phyloP scores from a whole-genome alignment of 1,140 invertebrate genomes.

The Idris sp. region DNA sequence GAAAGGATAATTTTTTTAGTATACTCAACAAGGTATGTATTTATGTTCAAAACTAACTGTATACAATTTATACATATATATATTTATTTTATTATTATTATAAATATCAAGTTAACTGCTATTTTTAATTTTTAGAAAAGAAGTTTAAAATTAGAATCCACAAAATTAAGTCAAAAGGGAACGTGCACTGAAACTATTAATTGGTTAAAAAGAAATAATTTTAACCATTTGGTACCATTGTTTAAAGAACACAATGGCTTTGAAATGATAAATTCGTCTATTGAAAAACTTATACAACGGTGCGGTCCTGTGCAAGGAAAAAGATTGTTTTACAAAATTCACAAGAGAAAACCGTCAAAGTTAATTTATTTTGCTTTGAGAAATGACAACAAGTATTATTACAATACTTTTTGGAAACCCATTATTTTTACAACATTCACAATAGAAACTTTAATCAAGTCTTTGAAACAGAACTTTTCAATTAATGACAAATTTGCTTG shows the following conservation, averaged over 20 bases:
- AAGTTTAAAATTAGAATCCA: no score
- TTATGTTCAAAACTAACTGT: no score
- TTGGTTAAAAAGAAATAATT: background rate
- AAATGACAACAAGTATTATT: background rate
- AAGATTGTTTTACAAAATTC: slow-evolving; percentile 7
- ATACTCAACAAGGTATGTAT: no score
- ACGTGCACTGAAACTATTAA: background rate
- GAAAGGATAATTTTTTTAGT: no score
- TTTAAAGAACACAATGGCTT: background rate
- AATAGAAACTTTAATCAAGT: background rate
- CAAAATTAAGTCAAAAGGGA: no score
- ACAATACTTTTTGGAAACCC: background rate
- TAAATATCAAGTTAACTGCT: no score
- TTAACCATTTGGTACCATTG: background rate
- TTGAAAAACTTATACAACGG: background rate
- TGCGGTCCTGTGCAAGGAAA: slow-evolving; percentile 1
- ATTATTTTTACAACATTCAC: background rate
- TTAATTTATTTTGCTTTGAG: slow-evolving; percentile 3
- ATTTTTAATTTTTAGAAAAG: no score
- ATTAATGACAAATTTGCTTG: slow-evolving; percentile 3
- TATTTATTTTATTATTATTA: no score
- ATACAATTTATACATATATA: no score
- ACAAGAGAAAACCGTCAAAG: slow-evolving; percentile 4
- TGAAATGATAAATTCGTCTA: background rate
- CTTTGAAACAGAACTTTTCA: slow-evolving; percentile 2